Base-by-base conservation (phyloP, 2,113 vertebrate species). In the Cinclus mexicanus region DNA sequence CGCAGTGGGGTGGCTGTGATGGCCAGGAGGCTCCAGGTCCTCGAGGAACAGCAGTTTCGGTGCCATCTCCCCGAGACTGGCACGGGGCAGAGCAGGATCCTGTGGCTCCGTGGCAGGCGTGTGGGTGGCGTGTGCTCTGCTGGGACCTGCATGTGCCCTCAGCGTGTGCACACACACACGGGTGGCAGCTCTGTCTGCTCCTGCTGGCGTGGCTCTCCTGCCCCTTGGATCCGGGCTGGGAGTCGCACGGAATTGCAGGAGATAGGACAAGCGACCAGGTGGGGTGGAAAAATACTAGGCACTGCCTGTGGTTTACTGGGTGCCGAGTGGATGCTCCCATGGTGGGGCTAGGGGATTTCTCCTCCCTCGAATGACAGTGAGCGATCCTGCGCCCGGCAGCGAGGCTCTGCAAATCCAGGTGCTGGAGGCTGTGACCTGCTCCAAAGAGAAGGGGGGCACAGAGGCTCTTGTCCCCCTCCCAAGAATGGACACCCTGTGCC, bases 281-380 rank as follows among this genome's bases (percentile, higher is more conserved):
- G 9, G 70, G 84, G 37, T 92, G 92, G 90, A 95, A 96, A 94
- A 95, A 47, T 18, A 88, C 93, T 2, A 22, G 42, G 31, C 67
- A 46, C 31, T 41, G 44, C 65, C 31, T 74, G 29, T 14, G 12
- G 41, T 52, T 64, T 52, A 29, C 57, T 39, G 65, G 31, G 57
- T 21, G 70, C 23, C 37, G 49, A 49, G 39, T 20, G 50, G 57
- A 67, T 22, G 65, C 53, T 70, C 12, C 42, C 26, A 4, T 0
- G 8, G 28, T 4, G 42, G 15, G 44, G 22, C 21, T 52, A 47
- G 50, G 31, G 37, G 11, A 19, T 29, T n/a, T 75, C 42, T 56
- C 46, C 39, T 53, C 21, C 18, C 37, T 68, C 2, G 2, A 14
- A 35, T 42, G 49, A 29, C 61, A 22, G 31, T 4, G 44, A 35